phyloP scores from a whole-genome alignment of 2,888 invertebrate species.

The Protophormia terraenovae region DNA sequence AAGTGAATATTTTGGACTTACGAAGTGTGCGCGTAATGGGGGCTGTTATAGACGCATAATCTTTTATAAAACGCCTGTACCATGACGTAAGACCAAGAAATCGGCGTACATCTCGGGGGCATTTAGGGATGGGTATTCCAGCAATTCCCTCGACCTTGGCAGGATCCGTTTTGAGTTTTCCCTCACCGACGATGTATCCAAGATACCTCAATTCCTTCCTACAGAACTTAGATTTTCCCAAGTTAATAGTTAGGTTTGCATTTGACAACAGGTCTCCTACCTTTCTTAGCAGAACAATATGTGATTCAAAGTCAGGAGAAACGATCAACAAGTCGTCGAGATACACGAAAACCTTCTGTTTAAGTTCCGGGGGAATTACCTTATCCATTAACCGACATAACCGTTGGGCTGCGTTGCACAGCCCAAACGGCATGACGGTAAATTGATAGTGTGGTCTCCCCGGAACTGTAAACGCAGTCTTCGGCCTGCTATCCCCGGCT shows the following conservation, averaged over 20 bases:
- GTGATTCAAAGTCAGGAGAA: slow-evolving; percentile 32
- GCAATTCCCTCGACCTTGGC: slow-evolving; percentile 43
- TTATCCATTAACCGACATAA: slow-evolving; percentile 52
- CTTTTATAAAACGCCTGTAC: slow-evolving; percentile 62
- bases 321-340: slow-evolving; percentile 54
- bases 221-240: slow-evolving; percentile 60
- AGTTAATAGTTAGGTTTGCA: slow-evolving; percentile 59
- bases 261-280: slow-evolving; percentile 40
- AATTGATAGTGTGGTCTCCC: slow-evolving; percentile 49
- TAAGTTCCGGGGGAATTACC: slow-evolving; percentile 38
- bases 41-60: slow-evolving; percentile 52
- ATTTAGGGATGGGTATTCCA: slow-evolving; percentile 47
- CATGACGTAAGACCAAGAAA: slow-evolving; percentile 67
- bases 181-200: slow-evolving; percentile 58
- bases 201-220: slow-evolving; percentile 51
- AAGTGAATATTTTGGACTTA: not conserved
- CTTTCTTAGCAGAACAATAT: slow-evolving; percentile 21
- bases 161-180: slow-evolving; percentile 48
- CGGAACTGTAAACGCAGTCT: slow-evolving; percentile 45
- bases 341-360: slow-evolving; percentile 57
- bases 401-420: slow-evolving; percentile 62
- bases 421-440: slow-evolving; percentile 47
- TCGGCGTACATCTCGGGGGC: slow-evolving; percentile 46
- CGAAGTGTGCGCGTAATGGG: slow-evolving; percentile 44
- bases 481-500: slow-evolving; percentile 18